Conservation (phyloP, 1,140 invertebrate genomes). For the Nixonia krombeini region DNA sequence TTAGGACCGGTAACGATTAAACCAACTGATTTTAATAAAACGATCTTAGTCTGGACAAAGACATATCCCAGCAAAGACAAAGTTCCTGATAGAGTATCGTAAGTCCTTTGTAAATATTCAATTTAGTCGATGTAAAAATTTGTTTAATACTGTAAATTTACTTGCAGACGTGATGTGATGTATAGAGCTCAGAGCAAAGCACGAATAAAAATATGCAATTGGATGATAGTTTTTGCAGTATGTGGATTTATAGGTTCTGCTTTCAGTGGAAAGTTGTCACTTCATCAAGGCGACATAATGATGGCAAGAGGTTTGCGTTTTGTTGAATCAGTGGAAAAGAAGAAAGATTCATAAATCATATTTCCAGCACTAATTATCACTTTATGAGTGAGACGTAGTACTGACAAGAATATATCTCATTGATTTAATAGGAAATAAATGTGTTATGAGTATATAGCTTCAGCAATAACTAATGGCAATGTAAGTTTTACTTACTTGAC, state of each 20-base stretch:
- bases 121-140: not conserved
- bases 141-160: not conserved
- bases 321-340: not conserved
- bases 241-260: conserved; percentile 9
- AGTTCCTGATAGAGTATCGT: conserved; percentile 23
- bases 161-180: not conserved
- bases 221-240: conserved; percentile 9
- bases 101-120: not conserved
- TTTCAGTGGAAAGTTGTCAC: not conserved
- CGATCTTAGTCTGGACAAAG: conserved; percentile 24
- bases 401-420: no score
- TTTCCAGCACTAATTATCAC: no score
- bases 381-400: no score
- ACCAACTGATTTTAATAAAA: conserved; percentile 9
- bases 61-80: conserved; percentile 17
- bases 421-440: no score
- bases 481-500: no score
- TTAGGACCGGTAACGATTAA: not conserved
- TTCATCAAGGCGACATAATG: not conserved
- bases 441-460: no score
- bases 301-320: not conserved
- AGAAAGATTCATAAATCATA: not conserved
- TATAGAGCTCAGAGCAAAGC: conserved; percentile 10
- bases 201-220: conserved; percentile 24
- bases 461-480: no score